These are phyloP conservation scores for Bombus confusus DNA, from an alignment of 1,140 invertebrate genomes.

Conservation along the genomic window DNA sequence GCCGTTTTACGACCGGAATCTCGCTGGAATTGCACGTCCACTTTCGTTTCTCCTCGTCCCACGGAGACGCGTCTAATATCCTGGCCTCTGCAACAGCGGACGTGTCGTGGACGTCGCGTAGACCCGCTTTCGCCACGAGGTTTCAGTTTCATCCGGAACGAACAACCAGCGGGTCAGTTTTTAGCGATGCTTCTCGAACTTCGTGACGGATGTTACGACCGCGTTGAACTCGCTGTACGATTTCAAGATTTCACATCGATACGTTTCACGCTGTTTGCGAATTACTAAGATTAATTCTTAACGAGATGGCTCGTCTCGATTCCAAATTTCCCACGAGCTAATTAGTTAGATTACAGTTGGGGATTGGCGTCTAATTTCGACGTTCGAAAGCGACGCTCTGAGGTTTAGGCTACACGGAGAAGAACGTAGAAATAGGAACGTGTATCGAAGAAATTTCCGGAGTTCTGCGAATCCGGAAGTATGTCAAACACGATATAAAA, in stretches of 20 bases:
- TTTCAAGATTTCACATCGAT: too few species aligned
- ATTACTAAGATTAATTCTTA: too few species aligned
- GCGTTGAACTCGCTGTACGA: too few species aligned
- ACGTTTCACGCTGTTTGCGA: too few species aligned
- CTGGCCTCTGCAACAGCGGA: not conserved
- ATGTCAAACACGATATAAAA: not conserved
- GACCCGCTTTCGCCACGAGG: not conserved
- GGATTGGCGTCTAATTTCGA: too few species aligned
- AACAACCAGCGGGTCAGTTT: too few species aligned
- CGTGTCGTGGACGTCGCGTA: not conserved
- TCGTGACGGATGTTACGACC: too few species aligned
- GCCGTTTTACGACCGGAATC: conserved; percentile 63
- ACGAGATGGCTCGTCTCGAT: not conserved
- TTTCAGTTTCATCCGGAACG: not conserved
- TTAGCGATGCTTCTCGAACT: too few species aligned
- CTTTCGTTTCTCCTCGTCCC: not conserved
- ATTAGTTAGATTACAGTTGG: not conserved
- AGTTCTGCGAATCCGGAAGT: not conserved
- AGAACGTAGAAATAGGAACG: too few species aligned
- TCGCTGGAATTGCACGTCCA: conserved; percentile 45
- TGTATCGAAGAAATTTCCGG: too few species aligned
- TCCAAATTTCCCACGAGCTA: not conserved
- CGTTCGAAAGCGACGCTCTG: too few species aligned
- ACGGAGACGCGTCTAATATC: conserved; percentile 30
- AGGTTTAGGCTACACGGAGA: too few species aligned